phyloP scores from a whole-genome alignment of 2,113 vertebrate genomes.

The Notechis scutatus region DNA sequence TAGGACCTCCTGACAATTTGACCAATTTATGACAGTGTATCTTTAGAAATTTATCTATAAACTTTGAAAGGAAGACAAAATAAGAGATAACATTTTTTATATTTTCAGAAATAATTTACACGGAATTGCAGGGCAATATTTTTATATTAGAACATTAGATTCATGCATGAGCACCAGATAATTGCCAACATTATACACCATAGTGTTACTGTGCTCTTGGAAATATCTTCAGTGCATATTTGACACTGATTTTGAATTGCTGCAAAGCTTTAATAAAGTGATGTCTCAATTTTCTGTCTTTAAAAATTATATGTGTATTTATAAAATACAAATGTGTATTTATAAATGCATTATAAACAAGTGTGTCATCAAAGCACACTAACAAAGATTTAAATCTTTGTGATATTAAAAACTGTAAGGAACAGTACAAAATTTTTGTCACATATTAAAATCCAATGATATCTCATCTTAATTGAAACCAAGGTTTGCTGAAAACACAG shows the following conservation, averaged over 20 bases:
- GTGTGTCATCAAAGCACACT: background rate
- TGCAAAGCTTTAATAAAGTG: background rate
- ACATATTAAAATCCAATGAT: background rate
- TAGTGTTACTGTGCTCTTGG: background rate
- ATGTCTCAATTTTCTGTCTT: background rate
- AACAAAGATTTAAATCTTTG: background rate
- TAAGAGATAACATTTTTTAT: background rate
- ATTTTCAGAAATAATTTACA: background rate
- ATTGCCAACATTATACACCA: background rate
- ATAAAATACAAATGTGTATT: background rate
- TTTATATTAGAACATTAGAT: background rate
- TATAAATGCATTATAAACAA: background rate
- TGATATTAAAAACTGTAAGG: background rate
- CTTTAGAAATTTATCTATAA: background rate
- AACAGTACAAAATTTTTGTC: background rate
- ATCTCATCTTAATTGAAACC: background rate
- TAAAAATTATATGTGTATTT: background rate
- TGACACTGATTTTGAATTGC: background rate
- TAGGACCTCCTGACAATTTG: constrained; percentile 43
- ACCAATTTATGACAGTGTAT: constrained; percentile 22
- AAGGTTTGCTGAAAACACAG: background rate
- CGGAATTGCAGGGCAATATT: background rate
- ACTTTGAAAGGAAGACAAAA: background rate
- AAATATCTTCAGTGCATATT: background rate
- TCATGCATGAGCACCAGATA: background rate